Evolutionary conservation across 2,888 invertebrate genomes (phyloP).

Genomic region (Calephelis perditalis): DNA sequence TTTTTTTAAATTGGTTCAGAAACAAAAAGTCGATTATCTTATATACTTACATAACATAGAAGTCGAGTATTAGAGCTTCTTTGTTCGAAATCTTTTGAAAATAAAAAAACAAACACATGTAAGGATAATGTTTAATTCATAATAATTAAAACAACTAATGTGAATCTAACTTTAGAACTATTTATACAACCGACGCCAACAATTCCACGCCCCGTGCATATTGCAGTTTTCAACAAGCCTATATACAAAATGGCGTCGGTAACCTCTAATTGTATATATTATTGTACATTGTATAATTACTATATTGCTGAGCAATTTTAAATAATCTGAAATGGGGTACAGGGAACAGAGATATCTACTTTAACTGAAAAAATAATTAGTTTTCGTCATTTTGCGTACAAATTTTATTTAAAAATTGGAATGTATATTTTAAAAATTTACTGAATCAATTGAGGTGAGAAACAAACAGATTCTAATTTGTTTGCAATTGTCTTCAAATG

Average conservation of each 20-base stretch:
- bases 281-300: conserved; percentile 17
- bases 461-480: too few species aligned
- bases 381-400: too few species aligned
- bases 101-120: conserved; percentile 19
- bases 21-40: too few species aligned
- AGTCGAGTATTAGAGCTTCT: too few species aligned
- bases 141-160: conserved; percentile 67
- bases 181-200: conserved; percentile 48
- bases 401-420: too few species aligned
- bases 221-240: conserved; percentile 52
- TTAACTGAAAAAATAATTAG: too few species aligned
- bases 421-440: too few species aligned
- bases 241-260: conserved; percentile 55
- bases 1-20: too few species aligned
- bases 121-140: conserved; percentile 36
- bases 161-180: conserved; percentile 36
- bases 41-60: too few species aligned
- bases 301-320: neutral
- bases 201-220: conserved; percentile 71
- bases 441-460: too few species aligned
- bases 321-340: neutral
- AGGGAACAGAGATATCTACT: too few species aligned
- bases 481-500: too few species aligned
- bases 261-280: conserved; percentile 18
- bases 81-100: conserved; percentile 16